These are phyloP conservation scores for Spinus olivaceus DNA, from an alignment of 2,797 vertebrate genomes.

Conservation along the genomic window DNA sequence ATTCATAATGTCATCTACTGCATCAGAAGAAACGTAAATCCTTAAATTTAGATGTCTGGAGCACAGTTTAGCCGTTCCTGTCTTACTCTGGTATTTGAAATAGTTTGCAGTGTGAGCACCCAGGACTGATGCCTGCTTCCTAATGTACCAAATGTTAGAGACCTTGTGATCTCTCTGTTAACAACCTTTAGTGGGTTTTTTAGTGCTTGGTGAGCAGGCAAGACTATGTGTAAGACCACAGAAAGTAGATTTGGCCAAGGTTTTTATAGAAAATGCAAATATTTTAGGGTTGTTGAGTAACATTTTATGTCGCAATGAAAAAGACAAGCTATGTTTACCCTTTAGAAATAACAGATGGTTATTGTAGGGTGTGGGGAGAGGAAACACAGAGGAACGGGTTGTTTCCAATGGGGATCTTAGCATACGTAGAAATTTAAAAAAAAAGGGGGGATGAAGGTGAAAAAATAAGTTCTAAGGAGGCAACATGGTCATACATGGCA, in stretches of 20 bases:
- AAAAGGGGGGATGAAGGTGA: not conserved
- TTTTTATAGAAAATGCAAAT: not conserved
- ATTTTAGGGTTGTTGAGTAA: not conserved
- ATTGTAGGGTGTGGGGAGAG: not conserved
- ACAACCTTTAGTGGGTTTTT: not conserved
- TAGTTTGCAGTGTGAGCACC: not conserved
- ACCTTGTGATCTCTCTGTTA: not conserved
- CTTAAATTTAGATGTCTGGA: slow-evolving; percentile 23
- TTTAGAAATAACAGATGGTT: slow-evolving; percentile 17
- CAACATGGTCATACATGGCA: not conserved
- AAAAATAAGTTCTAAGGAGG: not conserved
- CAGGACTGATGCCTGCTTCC: not conserved
- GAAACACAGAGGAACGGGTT: not conserved
- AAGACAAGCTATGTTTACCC: slow-evolving; percentile 10
- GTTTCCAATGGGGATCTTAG: not conserved
- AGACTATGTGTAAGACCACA: not conserved
- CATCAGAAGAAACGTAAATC: not conserved
- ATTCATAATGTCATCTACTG: not conserved
- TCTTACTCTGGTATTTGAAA: not conserved
- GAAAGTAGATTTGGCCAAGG: not conserved
- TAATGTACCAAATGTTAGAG: not conserved
- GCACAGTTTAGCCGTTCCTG: not conserved
- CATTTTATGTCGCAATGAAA: not conserved
- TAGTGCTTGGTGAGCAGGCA: not conserved
- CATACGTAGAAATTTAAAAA: not conserved